phyloP scores from a whole-genome alignment of 2,797 vertebrate species.

The Sebastes iracundus region DNA sequence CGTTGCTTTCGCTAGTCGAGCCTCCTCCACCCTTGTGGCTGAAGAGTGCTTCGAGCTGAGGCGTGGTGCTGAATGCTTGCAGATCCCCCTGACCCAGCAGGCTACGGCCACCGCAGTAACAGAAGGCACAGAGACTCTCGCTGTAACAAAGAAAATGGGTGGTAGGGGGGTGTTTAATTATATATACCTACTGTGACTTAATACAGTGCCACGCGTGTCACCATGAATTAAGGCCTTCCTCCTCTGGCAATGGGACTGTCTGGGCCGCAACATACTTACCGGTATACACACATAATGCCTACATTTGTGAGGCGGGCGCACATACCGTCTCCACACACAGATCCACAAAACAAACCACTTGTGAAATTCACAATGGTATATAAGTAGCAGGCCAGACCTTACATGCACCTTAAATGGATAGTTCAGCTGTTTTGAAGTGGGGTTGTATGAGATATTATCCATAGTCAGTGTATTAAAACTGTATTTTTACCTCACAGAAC shows the following conservation, averaged over 20 bases:
- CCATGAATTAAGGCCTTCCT: conserved; percentile 60
- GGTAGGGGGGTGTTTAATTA: conserved; percentile 65
- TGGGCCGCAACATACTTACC: conserved; percentile 6
- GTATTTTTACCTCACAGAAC: no score
- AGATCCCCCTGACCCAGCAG: conserved; percentile 97
- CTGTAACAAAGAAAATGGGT: conserved; percentile 66
- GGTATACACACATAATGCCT: background rate
- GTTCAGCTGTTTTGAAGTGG: no score
- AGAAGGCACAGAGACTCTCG: conserved; percentile 96
- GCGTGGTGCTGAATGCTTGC: conserved; percentile 88
- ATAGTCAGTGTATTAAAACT: no score
- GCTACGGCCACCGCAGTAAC: conserved; percentile 95
- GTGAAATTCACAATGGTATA: background rate
- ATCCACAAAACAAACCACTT: background rate
- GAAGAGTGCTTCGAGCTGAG: conserved; percentile 80
- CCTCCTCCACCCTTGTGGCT: conserved; percentile 63
- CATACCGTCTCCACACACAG: background rate
- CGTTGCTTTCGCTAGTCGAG: conserved; percentile 69
- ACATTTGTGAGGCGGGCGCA: background rate
- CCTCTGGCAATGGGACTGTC: conserved; percentile 20
- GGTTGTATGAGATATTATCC: no score
- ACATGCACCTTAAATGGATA: background rate
- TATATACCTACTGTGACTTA: conserved; percentile 66
- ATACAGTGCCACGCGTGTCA: conserved; percentile 59
- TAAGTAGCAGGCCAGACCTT: background rate